Percentiles rank a stretch among this genome's conserved stretches.
Conservation (phyloP, 2,888 invertebrate genomes). For the Dione juno region DNA sequence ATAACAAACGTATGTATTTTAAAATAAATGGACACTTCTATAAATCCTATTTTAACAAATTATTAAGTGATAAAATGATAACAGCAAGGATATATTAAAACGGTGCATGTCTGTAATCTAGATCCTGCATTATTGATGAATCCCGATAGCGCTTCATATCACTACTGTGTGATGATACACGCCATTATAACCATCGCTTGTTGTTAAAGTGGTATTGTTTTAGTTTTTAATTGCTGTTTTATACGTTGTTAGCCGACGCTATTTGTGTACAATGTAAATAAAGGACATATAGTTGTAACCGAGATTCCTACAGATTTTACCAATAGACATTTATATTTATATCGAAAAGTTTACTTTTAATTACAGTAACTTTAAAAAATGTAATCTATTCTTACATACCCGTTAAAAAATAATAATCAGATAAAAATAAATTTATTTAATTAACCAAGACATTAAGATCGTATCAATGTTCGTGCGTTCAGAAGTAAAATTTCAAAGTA, state of each 20-base stretch:
- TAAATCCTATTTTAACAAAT: constrained; percentile 41
- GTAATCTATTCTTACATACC: neutral
- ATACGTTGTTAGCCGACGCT: neutral
- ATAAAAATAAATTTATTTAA: constrained; percentile 3
- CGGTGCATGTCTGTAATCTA: constrained; percentile 79
- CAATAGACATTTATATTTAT: too few relatives aligned
- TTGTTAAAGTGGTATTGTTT: constrained; percentile 55
- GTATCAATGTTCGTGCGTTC: constrained; percentile 17
- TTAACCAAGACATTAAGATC: constrained; percentile 7
- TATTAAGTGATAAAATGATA: constrained; percentile 65
- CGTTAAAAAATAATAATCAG: neutral
- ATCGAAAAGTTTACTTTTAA: too few relatives aligned
- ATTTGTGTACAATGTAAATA: neutral
- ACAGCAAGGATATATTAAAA: constrained; percentile 67
- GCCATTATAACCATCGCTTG: constrained; percentile 69
- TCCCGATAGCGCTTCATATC: constrained; percentile 57
- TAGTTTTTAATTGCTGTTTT: neutral
- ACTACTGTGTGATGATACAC: constrained; percentile 79
- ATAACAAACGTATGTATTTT: neutral
- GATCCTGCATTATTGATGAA: constrained; percentile 78
- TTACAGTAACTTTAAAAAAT: too few relatives aligned
- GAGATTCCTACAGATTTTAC: too few relatives aligned
- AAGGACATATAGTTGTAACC: neutral
- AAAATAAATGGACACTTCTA: constrained; percentile 16
- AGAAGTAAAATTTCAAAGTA: constrained; percentile 4